phyloP scores from a whole-genome alignment of 2,113 vertebrate genomes.

The Oncorhynchus masou region DNA sequence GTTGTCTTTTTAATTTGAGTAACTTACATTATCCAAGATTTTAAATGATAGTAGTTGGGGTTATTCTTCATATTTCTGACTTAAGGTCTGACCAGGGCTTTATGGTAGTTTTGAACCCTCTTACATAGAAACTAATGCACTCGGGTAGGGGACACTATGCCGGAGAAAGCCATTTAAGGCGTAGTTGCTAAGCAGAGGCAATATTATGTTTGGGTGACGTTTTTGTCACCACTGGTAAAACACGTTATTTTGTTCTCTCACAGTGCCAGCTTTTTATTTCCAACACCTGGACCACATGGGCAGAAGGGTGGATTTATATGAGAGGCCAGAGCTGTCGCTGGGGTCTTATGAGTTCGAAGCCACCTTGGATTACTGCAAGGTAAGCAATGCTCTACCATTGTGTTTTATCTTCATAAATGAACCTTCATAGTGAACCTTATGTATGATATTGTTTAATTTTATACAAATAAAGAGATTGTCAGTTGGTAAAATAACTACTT shows the following conservation, averaged over 20 bases:
- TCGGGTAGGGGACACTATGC: no score
- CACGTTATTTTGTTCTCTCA: neutral
- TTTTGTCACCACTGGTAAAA: neutral
- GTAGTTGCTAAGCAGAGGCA: neutral
- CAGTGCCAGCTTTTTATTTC: constrained; percentile 90
- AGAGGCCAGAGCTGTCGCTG: constrained; percentile 89
- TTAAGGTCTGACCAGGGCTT: neutral
- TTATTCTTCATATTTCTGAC: neutral
- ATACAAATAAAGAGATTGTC: neutral
- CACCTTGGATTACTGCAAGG: constrained; percentile 92
- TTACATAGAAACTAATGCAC: neutral
- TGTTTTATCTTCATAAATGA: neutral
- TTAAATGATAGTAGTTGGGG: neutral
- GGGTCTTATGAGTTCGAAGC: constrained; percentile 93
- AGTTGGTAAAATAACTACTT: no score
- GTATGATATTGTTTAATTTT: neutral
- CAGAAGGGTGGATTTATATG: constrained; percentile 84
- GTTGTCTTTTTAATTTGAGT: neutral
- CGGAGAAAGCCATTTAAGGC: no score
- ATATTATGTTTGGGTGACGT: neutral
- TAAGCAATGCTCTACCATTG: constrained; percentile 53
- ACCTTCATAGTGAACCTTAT: neutral
- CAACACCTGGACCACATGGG: constrained; percentile 95
- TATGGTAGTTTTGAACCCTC: neutral
- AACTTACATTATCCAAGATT: neutral